phyloP scores from a whole-genome alignment of 1,140 invertebrate genomes.

The Drosophila melanica region DNA sequence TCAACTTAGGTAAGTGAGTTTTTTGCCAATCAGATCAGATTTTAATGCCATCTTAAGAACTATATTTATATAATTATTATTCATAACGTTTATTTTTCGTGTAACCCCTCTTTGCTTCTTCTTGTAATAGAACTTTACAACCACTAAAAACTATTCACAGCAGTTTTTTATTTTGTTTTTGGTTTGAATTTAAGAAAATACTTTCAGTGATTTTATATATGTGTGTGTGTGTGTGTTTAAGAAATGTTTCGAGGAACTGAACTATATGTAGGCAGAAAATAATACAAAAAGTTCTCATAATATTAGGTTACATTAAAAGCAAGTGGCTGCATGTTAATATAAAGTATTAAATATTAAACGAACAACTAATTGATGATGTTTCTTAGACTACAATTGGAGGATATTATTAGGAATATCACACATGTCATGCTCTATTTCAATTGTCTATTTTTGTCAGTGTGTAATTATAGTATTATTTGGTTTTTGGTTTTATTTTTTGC shows the following conservation, averaged over 20 bases:
- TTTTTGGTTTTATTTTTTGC: conserved; percentile 22
- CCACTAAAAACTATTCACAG: conserved; percentile 83
- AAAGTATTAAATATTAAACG: conserved; percentile 28
- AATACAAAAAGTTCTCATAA: conserved; percentile 1
- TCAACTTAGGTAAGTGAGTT: conserved; percentile 48
- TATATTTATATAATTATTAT: conserved; percentile 67
- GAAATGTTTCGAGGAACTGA: conserved; percentile 6
- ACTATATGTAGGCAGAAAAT: conserved; percentile 4
- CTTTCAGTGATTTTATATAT: conserved; percentile 11
- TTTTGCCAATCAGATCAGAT: conserved; percentile 21
- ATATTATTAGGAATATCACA: conserved; percentile 80
- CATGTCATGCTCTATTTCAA: conserved; percentile 55
- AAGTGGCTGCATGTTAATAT: conserved; percentile 41
- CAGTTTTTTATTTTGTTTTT: conserved; percentile 67
- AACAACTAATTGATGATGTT: conserved; percentile 15
- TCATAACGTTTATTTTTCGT: conserved; percentile 55
- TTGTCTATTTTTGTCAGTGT: conserved; percentile 15
- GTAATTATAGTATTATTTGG: conserved; percentile 19
- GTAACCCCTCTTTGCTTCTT: conserved; percentile 25
- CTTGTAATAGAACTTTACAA: conserved; percentile 76
- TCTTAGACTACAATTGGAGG: conserved; percentile 58
- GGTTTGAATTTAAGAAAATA: conserved; percentile 64
- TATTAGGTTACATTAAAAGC: conserved; percentile 22
- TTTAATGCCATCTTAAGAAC: conserved; percentile 62
- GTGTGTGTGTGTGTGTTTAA: not conserved